Conservation (phyloP, 1,140 invertebrate species). For the Liolophura sinensis region DNA sequence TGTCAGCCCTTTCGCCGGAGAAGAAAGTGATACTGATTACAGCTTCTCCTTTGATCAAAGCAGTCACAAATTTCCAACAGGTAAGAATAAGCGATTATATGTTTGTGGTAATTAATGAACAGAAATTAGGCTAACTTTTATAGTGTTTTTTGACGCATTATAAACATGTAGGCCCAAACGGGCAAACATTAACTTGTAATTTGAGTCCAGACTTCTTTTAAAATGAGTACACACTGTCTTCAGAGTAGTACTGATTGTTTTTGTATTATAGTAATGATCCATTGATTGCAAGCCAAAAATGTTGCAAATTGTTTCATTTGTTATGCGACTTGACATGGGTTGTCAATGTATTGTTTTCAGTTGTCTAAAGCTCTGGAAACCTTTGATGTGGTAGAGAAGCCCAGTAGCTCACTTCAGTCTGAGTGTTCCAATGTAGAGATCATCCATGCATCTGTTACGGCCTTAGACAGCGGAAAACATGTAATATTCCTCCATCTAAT, state of each 20-base stretch:
- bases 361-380: constrained; percentile 78
- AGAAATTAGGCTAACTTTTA: no score
- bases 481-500: constrained; percentile 27
- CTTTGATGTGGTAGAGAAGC: constrained; percentile 83
- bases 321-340: not conserved
- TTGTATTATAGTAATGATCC: not conserved
- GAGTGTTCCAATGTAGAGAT: constrained; percentile 60
- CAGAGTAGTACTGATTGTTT: not conserved
- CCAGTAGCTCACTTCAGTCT: constrained; percentile 62
- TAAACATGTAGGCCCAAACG: no score
- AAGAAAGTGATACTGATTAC: constrained; percentile 76
- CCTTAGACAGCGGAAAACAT: constrained; percentile 62
- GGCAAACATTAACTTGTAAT: not conserved
- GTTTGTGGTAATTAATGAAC: no score
- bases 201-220: no score
- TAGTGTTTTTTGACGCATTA: no score
- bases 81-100: no score
- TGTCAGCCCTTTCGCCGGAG: constrained; percentile 68
- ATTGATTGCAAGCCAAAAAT: not conserved
- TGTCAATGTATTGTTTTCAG: constrained; percentile 43
- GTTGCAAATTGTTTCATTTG: not conserved
- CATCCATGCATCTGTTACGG: constrained; percentile 68
- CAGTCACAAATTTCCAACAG: constrained; percentile 75
- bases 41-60: constrained; percentile 82
- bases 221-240: no score